A percentile compares a stretch with the other conserved stretches of the same genome.
These are phyloP conservation scores for Laodelphax striatellus DNA, from an alignment of 1,140 invertebrate species.

Conservation along the genomic window DNA sequence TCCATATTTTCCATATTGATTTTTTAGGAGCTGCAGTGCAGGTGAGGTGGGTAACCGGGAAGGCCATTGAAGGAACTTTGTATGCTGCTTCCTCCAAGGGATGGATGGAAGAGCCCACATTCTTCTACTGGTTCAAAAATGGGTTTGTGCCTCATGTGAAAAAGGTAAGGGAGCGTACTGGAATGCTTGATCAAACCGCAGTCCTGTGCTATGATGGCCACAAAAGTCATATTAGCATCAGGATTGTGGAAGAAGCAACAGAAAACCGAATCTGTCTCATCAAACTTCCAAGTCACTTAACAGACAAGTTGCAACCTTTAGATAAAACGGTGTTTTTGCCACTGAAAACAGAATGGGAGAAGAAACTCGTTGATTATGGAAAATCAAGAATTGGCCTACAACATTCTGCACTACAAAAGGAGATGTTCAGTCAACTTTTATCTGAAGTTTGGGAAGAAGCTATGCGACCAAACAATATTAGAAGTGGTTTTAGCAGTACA, in stretches of 20 bases:
- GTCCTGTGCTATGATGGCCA: neutral
- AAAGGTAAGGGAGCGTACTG: neutral
- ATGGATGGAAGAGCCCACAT: constrained; percentile 27
- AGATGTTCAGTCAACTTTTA: neutral
- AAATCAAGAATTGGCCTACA: no score
- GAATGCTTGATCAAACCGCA: neutral
- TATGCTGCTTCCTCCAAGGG: constrained; percentile 27
- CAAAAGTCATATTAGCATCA: neutral
- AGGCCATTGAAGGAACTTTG: constrained; percentile 23
- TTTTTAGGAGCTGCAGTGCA: constrained; percentile 26
- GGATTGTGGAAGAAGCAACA: neutral
- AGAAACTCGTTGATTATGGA: constrained; percentile 8
- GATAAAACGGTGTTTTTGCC: constrained; percentile 10
- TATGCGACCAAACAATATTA: neutral
- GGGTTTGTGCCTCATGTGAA: constrained; percentile 3
- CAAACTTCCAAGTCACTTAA: constrained; percentile 4
- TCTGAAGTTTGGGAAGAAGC: neutral
- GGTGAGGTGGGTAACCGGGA: constrained; percentile 23
- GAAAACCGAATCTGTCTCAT: neutral
- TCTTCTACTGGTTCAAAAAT: constrained; percentile 24
- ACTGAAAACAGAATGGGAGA: neutral
- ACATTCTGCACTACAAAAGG: neutral
- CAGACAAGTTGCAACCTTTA: constrained; percentile 5
- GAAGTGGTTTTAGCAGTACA: neutral
- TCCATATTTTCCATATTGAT: constrained; percentile 27